Conservation (phyloP, 2,888 invertebrate genomes). For the Drosophila austrosaltans region DNA sequence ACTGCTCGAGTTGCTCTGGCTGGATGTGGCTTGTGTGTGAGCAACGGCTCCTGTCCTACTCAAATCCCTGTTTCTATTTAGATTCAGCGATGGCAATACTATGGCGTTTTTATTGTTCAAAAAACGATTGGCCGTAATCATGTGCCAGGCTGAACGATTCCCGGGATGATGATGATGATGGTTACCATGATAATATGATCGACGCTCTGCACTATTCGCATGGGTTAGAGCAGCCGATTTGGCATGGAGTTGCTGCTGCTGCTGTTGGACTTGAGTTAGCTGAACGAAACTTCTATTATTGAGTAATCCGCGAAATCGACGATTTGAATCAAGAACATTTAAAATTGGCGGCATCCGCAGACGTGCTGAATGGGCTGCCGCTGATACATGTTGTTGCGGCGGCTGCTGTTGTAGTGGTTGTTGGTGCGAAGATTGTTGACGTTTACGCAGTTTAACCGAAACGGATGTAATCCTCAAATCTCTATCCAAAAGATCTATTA, state of each 20-base stretch:
- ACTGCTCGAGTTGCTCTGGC: constrained; percentile 59
- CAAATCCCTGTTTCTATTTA: constrained; percentile 64
- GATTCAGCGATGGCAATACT: constrained; percentile 78
- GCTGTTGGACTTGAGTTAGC: constrained; percentile 77
- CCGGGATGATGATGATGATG: constrained; percentile 38
- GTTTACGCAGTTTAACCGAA: constrained; percentile 69
- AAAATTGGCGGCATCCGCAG: constrained; percentile 82
- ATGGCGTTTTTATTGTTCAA: constrained; percentile 79
- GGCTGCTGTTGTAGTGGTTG: constrained; percentile 18
- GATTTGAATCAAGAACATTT: constrained; percentile 79
- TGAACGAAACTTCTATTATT: constrained; percentile 81
- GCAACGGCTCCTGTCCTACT: constrained; percentile 21
- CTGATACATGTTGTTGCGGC: constrained; percentile 32
- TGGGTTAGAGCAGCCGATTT: constrained; percentile 79
- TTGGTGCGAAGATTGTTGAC: constrained; percentile 50
- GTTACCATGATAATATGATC: constrained; percentile 30
- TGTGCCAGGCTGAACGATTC: constrained; percentile 73
- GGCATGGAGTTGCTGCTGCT: constrained; percentile 54
- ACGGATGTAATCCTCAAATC: constrained; percentile 75
- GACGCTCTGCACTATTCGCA: constrained; percentile 49
- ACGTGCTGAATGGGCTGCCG: constrained; percentile 64
- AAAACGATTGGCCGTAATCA: constrained; percentile 70
- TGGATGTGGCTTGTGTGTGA: constrained; percentile 55
- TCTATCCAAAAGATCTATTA: constrained; percentile 61
- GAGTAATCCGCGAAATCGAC: constrained; percentile 74